Base-by-base conservation (phyloP, 2,113 vertebrate species). In the Oncorhynchus gorbuscha region DNA sequence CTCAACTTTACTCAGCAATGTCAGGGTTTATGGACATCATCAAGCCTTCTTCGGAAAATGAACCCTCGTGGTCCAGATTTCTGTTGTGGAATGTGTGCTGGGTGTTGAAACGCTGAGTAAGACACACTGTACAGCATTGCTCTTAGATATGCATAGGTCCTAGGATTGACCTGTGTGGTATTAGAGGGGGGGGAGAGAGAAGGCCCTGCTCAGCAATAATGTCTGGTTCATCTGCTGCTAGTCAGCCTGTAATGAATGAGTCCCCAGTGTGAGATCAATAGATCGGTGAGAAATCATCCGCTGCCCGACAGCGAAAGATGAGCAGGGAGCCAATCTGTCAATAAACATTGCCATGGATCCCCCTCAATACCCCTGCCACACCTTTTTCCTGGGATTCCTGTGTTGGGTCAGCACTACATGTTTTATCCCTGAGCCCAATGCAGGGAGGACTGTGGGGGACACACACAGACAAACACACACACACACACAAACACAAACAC, bases 181-280 rank as follows among this genome's bases (percentile, higher is more conserved):
- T 86, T 83, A 75, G 64, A 9, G 35, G 7, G 35, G 1, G 51
- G 76, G 72, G 24, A 79, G 67, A 84, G 87, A 20, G 67, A 91
- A 90, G 84, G 81, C 73, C 84, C 85, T 80, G 79, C 87, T 93
- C 92, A 93, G 91, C 93, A 93, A 86, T 92, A 92, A 35, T 83
- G 86, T 84, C 79, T 65, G 83, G 89, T 84, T 90, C 89, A 87
- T 90, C 90, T 89, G 87, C 87, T 82, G 80, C 81, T 83, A 85
- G 90, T 91, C 91, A 88, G 80, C 85, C 65, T 85, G 85, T 92
- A 92, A 92, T 90, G 88, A 91, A 91, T 91, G 89, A 90, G 90
- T 85, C 80, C 77, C 79, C 83, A 51, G 51, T 77, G 76, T 58
- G 51, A 30, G 85, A 91, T 94, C 93, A 89, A 94, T 94, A 91